Evolutionary conservation across 1,140 invertebrate species (phyloP).

Genomic region (Parapsyche elsis): DNA sequence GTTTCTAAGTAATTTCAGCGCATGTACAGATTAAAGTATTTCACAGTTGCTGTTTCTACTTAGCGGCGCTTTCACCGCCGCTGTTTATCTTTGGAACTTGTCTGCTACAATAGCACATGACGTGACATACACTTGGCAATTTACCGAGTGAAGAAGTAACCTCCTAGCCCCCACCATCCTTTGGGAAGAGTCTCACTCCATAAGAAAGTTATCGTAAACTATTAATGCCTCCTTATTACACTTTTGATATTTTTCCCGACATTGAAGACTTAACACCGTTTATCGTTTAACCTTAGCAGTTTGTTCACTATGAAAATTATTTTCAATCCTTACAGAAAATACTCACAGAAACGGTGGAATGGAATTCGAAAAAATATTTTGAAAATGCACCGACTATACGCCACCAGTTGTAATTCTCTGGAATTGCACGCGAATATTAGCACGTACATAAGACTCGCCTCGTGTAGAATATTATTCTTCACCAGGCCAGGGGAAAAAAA

Average conservation of each 20-base stretch:
- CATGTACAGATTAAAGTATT: conserved; percentile 27
- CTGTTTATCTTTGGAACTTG: conserved; percentile 33
- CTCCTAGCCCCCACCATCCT: neutral
- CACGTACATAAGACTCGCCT: conserved; percentile 9
- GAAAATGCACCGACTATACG: too few species aligned
- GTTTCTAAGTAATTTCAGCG: conserved; percentile 14
- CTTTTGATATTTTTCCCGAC: conserved; percentile 5
- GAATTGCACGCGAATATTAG: conserved; percentile 6
- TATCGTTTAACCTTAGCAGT: too few species aligned
- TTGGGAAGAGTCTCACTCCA: neutral
- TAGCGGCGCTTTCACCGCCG: conserved; percentile 12
- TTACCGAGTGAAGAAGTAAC: conserved; percentile 5
- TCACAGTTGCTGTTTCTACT: conserved; percentile 35
- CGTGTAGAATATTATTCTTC: conserved; percentile 37
- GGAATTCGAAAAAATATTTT: too few species aligned
- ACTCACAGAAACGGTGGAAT: too few species aligned
- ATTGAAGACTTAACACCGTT: neutral
- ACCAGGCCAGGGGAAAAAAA: conserved; percentile 12
- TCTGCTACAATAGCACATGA: conserved; percentile 41
- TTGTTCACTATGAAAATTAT: too few species aligned
- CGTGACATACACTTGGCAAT: conserved; percentile 36
- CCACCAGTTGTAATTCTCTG: neutral
- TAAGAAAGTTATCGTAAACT: conserved; percentile 20
- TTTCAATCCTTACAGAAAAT: too few species aligned
- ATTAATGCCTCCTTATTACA: conserved; percentile 12